Evolutionary conservation across 2,797 vertebrate genomes (phyloP).

Genomic region (Amblyraja radiata): DNA sequence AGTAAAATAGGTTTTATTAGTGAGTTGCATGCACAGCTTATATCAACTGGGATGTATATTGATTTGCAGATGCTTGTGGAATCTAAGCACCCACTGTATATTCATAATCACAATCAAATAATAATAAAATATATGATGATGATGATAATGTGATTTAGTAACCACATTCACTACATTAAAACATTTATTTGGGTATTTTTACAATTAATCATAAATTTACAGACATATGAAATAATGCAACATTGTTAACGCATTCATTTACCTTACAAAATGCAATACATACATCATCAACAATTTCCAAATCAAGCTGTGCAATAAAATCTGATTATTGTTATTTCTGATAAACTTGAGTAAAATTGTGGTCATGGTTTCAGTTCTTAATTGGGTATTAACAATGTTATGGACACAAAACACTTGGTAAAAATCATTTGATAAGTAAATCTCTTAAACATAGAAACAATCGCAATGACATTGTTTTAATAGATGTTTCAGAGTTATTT

Average conservation of each 20-base stretch:
- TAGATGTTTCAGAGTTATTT: not conserved
- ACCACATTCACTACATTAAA: not conserved
- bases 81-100: no score
- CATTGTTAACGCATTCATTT: not conserved
- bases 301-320: not conserved
- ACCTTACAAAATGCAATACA: no score
- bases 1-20: constrained; percentile 45
- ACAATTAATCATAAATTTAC: not conserved
- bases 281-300: not conserved
- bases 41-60: not conserved
- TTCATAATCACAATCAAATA: not conserved
- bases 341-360: not conserved
- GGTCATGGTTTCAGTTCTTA: not conserved
- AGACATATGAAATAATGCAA: not conserved
- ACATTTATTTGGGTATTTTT: not conserved
- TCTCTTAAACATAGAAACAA: not conserved
- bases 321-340: not conserved
- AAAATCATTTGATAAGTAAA: not conserved
- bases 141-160: not conserved
- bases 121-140: not conserved
- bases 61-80: constrained; percentile 16
- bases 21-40: constrained; percentile 42
- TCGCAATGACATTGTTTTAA: not conserved
- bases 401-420: not conserved
- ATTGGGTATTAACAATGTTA: not conserved